phyloP scores from a whole-genome alignment of 2,888 invertebrate genomes.

The Mystacides longicornis region DNA sequence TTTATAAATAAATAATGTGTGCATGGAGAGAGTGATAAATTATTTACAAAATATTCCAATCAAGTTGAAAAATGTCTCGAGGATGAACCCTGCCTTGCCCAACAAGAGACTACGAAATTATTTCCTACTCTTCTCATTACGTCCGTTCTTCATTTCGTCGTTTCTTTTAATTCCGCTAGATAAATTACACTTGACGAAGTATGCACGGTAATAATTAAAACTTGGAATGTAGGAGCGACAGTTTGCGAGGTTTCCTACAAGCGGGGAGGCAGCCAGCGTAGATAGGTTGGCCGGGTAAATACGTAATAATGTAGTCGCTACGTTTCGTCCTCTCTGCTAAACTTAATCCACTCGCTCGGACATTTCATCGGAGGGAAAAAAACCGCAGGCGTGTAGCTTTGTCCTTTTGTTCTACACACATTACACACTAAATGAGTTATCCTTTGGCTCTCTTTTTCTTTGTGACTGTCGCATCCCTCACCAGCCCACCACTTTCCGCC shows the following conservation, averaged over 20 bases:
- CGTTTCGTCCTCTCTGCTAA: conserved; percentile 5
- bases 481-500: conserved; percentile 11
- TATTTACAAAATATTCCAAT: too few species aligned
- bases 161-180: conserved; percentile 17
- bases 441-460: conserved; percentile 25
- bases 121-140: neutral
- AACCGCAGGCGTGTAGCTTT: conserved; percentile 22
- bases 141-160: conserved; percentile 14
- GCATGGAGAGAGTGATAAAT: too few species aligned
- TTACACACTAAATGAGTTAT: conserved; percentile 26
- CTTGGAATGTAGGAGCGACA: conserved; percentile 8
- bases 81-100: too few species aligned
- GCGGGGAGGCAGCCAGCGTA: too few species aligned
- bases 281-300: too few species aligned
- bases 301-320: neutral
- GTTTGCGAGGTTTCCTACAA: conserved; percentile 2
- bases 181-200: conserved; percentile 19
- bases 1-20: too few species aligned
- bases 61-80: too few species aligned
- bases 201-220: conserved; percentile 16
- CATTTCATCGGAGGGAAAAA: conserved; percentile 13
- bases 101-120: too few species aligned
- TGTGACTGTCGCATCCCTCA: conserved; percentile 23
- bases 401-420: conserved; percentile 23
- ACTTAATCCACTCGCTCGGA: conserved; percentile 17